Conservation (phyloP, 1,140 invertebrate species). For the Drusus annulatus region DNA sequence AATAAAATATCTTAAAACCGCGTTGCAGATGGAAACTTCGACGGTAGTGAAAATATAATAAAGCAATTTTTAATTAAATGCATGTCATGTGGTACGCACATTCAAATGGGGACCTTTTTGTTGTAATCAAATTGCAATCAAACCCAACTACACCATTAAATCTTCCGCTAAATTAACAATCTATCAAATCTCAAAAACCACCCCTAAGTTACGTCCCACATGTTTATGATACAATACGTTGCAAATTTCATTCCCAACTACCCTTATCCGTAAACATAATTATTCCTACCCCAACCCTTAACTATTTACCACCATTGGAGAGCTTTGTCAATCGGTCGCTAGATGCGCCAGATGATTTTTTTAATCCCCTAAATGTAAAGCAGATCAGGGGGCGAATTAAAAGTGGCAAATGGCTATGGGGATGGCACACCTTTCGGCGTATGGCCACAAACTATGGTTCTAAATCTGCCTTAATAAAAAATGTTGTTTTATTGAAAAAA, state of each 20-base stretch:
- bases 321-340: conserved; percentile 14
- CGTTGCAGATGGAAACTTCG: too few relatives aligned
- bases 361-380: conserved; percentile 31
- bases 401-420: conserved; percentile 8
- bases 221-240: conserved; percentile 28
- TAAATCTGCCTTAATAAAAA: not conserved
- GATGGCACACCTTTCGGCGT: not conserved
- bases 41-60: too few relatives aligned
- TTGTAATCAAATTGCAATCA: too few relatives aligned
- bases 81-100: too few relatives aligned
- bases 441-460: not conserved
- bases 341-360: conserved; percentile 30
- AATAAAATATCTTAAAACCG: too few relatives aligned
- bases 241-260: conserved; percentile 12
- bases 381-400: not conserved
- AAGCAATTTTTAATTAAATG: too few relatives aligned
- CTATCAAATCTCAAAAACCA: conserved; percentile 2
- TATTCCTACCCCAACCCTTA: conserved; percentile 4
- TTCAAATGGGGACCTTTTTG: too few relatives aligned
- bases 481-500: not conserved
- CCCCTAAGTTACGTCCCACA: not conserved
- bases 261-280: not conserved
- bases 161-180: conserved; percentile 23
- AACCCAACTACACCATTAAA: not conserved
- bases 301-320: not conserved